phyloP scores from a whole-genome alignment of 1,140 invertebrate genomes.

The Drosophila sturtevanti region DNA sequence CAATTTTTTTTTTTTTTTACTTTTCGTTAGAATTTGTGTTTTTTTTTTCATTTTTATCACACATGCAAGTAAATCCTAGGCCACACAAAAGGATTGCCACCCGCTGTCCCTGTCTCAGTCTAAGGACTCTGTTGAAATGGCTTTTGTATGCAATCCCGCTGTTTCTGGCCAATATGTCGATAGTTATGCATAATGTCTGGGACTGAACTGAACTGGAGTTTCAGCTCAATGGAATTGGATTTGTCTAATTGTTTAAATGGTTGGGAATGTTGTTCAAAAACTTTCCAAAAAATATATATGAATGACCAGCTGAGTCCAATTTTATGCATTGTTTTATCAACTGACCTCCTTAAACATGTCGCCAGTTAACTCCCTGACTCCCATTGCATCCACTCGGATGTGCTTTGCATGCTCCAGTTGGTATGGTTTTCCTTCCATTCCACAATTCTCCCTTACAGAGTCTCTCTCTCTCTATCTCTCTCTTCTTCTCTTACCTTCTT shows the following conservation, averaged over 20 bases:
- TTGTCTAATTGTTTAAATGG: conserved; percentile 50
- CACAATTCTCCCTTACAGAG: not conserved
- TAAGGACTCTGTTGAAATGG: conserved; percentile 41
- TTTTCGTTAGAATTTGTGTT: too few species aligned
- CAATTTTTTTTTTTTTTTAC: conserved; percentile 24
- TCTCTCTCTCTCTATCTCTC: too few species aligned
- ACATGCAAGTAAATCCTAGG: conserved; percentile 49
- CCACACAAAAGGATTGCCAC: conserved; percentile 51
- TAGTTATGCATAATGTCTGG: not conserved
- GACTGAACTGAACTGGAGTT: not conserved
- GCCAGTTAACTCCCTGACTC: conserved; percentile 36
- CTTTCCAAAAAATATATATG: conserved; percentile 18
- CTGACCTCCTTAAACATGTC: conserved; percentile 56
- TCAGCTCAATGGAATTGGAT: conserved; percentile 55
- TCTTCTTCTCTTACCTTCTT: not conserved
- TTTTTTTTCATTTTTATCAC: conserved; percentile 43
- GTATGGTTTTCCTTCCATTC: conserved; percentile 14
- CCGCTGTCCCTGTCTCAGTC: conserved; percentile 27
- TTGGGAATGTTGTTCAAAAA: conserved; percentile 20
- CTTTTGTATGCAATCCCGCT: conserved; percentile 25
- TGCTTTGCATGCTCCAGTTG: conserved; percentile 75
- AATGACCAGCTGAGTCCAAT: conserved; percentile 49
- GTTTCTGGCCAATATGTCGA: not conserved
- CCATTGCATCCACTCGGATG: conserved; percentile 67
- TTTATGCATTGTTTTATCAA: conserved; percentile 42